These are phyloP conservation scores for Corbicula japonica DNA, from an alignment of 2,888 invertebrate genomes.

Conservation along the genomic window DNA sequence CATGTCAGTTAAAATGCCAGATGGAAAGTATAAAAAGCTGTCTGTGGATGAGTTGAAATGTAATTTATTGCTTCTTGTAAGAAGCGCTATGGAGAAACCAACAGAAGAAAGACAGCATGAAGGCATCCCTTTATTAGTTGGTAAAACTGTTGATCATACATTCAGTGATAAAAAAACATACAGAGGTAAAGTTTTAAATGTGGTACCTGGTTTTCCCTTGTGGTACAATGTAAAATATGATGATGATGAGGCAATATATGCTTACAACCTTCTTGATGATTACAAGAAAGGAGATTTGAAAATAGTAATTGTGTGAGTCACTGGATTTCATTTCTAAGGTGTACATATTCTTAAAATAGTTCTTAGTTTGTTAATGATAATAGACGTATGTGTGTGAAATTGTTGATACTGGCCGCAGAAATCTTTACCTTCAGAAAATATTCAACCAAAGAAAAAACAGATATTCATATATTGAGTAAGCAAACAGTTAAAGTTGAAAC, in stretches of 20 bases:
- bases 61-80: slow-evolving; percentile 5
- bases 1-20: slow-evolving; percentile 21
- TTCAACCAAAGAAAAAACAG: too few relatives aligned
- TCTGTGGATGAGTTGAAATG: slow-evolving; percentile 14
- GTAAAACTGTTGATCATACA: slow-evolving; percentile 22
- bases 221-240: slow-evolving; percentile 31
- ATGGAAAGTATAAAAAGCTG: slow-evolving; percentile 10
- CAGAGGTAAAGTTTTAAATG: slow-evolving; percentile 12
- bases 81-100: background rate
- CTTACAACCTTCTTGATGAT: slow-evolving; percentile 19
- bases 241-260: slow-evolving; percentile 14
- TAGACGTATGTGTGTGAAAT: too few relatives aligned
- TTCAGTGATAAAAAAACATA: slow-evolving; percentile 10
- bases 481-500: too few relatives aligned
- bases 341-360: too few relatives aligned
- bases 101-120: slow-evolving; percentile 17
- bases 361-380: too few relatives aligned
- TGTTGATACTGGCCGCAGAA: too few relatives aligned
- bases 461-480: too few relatives aligned
- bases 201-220: slow-evolving; percentile 17
- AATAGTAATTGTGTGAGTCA: too few relatives aligned
- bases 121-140: slow-evolving; percentile 23
- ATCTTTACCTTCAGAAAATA: too few relatives aligned
- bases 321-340: too few relatives aligned
- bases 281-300: slow-evolving; percentile 12